Percentiles rank a stretch among this genome's conserved stretches.
phyloP scores from a whole-genome alignment of 2,888 invertebrate genomes.

The Muschampia plurimacula region DNA sequence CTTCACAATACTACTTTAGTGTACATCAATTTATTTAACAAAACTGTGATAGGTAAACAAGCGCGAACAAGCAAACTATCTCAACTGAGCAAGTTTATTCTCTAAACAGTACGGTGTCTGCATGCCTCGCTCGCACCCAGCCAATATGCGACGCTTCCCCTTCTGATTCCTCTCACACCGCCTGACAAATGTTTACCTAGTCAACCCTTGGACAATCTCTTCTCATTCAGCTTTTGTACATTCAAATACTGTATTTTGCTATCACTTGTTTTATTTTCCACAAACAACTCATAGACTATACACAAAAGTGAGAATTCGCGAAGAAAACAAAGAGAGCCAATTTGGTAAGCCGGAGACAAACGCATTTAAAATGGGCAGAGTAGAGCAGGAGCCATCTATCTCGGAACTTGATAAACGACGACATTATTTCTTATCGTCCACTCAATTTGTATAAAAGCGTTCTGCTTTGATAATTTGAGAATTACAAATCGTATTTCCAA shows the following conservation, averaged over 20 bases:
- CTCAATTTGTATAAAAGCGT: slow-evolving; percentile 86
- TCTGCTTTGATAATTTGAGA: slow-evolving; percentile 85
- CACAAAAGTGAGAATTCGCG: slow-evolving; percentile 67
- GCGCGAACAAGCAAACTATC: slow-evolving; percentile 57
- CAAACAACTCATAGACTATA: background rate
- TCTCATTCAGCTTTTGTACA: slow-evolving; percentile 32
- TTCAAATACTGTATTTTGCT: slow-evolving; percentile 17
- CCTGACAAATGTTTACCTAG: slow-evolving; percentile 75
- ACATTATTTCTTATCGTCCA: slow-evolving; percentile 86
- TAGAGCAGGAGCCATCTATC: slow-evolving; percentile 83
- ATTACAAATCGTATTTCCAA: slow-evolving; percentile 84
- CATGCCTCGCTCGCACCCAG: slow-evolving; percentile 42
- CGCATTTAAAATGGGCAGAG: slow-evolving; percentile 86
- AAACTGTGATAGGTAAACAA: slow-evolving; percentile 71
- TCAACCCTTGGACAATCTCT: slow-evolving; percentile 62
- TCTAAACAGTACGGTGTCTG: slow-evolving; percentile 61
- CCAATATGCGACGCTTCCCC: slow-evolving; percentile 17
- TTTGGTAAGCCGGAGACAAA: slow-evolving; percentile 84
- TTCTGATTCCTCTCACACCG: slow-evolving; percentile 56
- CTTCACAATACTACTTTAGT: background rate
- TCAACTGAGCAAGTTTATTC: slow-evolving; percentile 71
- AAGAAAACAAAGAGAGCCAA: slow-evolving; percentile 81
- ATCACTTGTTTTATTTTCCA: slow-evolving; percentile 11
- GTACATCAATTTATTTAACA: slow-evolving; percentile 43
- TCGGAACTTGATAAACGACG: slow-evolving; percentile 84